A percentile compares a stretch with the other conserved stretches of the same genome.
These are phyloP conservation scores for Lasioglossum oenotherae DNA, from an alignment of 2,888 invertebrate species.

Conservation along the genomic window DNA sequence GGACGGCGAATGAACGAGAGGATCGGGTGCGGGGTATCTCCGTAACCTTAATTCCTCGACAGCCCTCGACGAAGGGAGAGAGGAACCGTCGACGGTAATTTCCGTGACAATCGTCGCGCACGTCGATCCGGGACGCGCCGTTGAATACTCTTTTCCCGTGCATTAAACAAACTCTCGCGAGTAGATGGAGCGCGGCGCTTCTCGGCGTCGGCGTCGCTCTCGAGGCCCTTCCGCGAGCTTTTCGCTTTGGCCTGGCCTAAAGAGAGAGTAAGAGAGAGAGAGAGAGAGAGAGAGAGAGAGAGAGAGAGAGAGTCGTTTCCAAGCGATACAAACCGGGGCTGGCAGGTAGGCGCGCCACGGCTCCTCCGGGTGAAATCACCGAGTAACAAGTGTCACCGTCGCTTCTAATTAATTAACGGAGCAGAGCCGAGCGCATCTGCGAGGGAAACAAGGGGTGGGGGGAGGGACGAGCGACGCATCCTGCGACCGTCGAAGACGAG, in stretches of 20 bases:
- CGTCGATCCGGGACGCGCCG: conserved; percentile 40
- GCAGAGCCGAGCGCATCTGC: conserved; percentile 41
- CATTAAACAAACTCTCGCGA: conserved; percentile 52
- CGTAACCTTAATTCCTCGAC: conserved; percentile 50
- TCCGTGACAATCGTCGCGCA: conserved; percentile 48
- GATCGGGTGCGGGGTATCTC: background rate
- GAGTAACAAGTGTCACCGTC: conserved; percentile 68
- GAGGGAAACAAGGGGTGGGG: conserved; percentile 15
- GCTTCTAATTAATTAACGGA: conserved; percentile 66
- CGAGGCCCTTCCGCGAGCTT: conserved; percentile 28
- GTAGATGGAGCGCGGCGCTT: conserved; percentile 27
- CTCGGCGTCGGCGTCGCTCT: conserved; percentile 30
- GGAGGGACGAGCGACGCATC: conserved; percentile 35
- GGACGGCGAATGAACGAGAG: background rate
- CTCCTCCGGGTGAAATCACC: conserved; percentile 58
- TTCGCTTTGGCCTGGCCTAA: conserved; percentile 18
- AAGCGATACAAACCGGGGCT: conserved; percentile 41
- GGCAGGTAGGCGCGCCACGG: conserved; percentile 41
- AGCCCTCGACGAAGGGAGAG: conserved; percentile 29
- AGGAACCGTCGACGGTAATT: conserved; percentile 40
- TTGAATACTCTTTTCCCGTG: conserved; percentile 56
- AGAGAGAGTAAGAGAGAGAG: background rate
- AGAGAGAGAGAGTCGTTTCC: background rate
- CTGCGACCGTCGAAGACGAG: conserved; percentile 34
- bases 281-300: conserved; percentile 7